Conservation (phyloP, 2,113 vertebrate species). For the Pollachius pollachius region DNA sequence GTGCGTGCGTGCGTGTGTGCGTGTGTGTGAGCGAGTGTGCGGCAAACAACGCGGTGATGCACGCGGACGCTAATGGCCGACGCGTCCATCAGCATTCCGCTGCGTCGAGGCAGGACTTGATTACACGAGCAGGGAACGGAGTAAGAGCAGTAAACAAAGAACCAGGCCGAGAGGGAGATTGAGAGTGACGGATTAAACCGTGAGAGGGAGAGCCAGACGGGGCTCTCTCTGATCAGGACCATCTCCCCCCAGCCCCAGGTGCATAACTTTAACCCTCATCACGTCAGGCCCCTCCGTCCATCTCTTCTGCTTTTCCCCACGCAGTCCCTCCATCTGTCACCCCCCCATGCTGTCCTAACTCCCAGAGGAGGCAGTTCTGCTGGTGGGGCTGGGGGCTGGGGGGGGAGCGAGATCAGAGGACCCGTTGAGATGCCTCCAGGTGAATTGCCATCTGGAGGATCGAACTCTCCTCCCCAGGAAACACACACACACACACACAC, state of each 20-base stretch:
- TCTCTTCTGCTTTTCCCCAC: conserved; percentile 34
- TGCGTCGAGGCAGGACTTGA: too few relatives aligned
- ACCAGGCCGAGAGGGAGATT: neutral
- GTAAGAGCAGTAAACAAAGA: conserved; percentile 47
- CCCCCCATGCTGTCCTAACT: conserved; percentile 43
- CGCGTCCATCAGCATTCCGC: too few relatives aligned
- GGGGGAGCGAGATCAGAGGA: conserved; percentile 55
- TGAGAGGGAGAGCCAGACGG: conserved; percentile 27
- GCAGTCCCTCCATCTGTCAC: conserved; percentile 11
- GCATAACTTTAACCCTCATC: conserved; percentile 64
- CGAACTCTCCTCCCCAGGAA: neutral
- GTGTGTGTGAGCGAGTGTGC: too few relatives aligned
- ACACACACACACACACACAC: conserved; percentile 14
- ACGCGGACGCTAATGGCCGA: too few relatives aligned
- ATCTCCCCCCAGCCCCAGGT: conserved; percentile 14
- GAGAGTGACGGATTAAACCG: neutral
- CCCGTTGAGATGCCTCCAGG: conserved; percentile 41
- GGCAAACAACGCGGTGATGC: too few relatives aligned
- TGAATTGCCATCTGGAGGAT: conserved; percentile 63
- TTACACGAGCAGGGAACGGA: conserved; percentile 2
- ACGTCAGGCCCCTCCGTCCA: conserved; percentile 8
- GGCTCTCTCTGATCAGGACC: conserved; percentile 29
- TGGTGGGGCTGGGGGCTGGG: conserved; percentile 30
- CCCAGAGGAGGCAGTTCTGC: conserved; percentile 54
- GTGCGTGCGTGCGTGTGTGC: too few relatives aligned